phyloP scores from a whole-genome alignment of 2,113 vertebrate genomes.

The Ginglymostoma cirratum region DNA sequence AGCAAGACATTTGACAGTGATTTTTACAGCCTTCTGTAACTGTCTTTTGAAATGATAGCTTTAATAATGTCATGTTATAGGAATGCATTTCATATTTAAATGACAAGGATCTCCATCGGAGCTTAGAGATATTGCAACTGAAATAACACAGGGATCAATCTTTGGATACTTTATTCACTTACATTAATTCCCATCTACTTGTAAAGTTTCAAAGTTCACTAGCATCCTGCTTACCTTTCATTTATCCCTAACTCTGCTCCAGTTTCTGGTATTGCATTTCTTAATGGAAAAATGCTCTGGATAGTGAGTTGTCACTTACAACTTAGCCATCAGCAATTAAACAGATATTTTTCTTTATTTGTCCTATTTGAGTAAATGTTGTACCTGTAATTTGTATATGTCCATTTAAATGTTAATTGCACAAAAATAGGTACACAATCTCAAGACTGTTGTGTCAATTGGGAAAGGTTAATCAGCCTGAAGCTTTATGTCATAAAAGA shows the following conservation, averaged over 20 bases:
- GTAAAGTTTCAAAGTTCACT: not conserved
- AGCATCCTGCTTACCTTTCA: not conserved
- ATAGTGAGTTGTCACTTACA: not conserved
- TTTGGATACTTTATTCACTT: not conserved
- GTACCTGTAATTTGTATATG: not conserved
- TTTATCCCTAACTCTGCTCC: not conserved
- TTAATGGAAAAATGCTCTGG: not conserved
- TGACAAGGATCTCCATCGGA: not conserved
- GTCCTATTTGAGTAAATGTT: not conserved
- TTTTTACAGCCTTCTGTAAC: not conserved
- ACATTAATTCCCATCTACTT: not conserved
- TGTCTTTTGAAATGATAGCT: not conserved
- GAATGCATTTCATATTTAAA: not conserved
- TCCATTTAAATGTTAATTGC: not conserved
- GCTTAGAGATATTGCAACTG: not conserved
- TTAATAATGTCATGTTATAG: not conserved
- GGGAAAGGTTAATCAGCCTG: not conserved
- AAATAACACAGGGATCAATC: not conserved
- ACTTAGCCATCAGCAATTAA: not conserved
- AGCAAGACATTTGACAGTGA: not conserved
- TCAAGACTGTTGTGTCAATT: not conserved
- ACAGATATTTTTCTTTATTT: not conserved
- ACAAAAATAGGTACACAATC: not conserved
- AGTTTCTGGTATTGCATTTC: not conserved
- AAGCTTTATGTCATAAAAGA: not conserved